Conservation (phyloP, 1,140 invertebrate genomes). For the Meloidogyne floridensis region DNA sequence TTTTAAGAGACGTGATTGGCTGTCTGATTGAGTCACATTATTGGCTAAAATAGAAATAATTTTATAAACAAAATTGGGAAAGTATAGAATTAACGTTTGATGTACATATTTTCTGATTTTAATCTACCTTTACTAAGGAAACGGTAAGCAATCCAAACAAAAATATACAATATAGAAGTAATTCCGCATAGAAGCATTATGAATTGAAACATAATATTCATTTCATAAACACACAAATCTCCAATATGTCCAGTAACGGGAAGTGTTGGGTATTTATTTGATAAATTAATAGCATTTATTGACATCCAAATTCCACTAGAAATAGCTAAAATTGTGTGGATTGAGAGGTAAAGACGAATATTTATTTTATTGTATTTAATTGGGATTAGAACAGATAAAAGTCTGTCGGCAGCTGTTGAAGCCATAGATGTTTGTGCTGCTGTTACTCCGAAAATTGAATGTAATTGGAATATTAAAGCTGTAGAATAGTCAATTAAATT, state of each 20-base stretch:
- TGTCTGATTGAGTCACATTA: neutral
- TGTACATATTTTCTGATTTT: neutral
- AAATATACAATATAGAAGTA: neutral
- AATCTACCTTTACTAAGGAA: neutral
- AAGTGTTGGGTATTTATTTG: neutral
- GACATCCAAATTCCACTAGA: neutral
- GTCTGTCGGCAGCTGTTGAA: conserved; percentile 16
- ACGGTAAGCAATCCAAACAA: conserved; percentile 15
- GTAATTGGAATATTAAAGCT: conserved; percentile 10
- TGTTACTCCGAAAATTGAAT: conserved; percentile 19
- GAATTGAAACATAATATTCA: conserved; percentile 4
- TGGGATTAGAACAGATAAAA: conserved; percentile 11
- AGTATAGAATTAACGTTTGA: neutral
- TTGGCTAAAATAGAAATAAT: neutral
- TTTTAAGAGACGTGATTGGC: neutral
- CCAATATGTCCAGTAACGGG: conserved; percentile 16
- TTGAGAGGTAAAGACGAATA: neutral
- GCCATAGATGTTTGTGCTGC: conserved; percentile 9
- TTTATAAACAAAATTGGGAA: neutral
- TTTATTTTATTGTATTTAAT: neutral
- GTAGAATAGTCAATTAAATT: conserved; percentile 29
- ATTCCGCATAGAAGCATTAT: neutral
- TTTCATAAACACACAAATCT: neutral
- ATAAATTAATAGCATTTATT: neutral
- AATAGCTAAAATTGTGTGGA: conserved; percentile 19